Base-by-base conservation (phyloP, 2,797 vertebrate species). In the Necrosyrtes monachus region DNA sequence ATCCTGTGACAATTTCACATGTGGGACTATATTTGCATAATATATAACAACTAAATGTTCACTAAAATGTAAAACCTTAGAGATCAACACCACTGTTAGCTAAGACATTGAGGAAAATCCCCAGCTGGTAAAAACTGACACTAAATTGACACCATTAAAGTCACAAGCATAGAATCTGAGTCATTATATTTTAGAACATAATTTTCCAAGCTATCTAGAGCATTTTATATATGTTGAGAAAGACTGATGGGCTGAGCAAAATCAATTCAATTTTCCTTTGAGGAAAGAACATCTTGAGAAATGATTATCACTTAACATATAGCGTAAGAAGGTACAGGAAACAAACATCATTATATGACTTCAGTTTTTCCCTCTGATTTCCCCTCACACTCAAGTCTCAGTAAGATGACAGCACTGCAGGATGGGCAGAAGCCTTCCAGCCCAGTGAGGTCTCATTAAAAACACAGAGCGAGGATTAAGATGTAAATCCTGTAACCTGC, bases 401-500 rank as follows among this genome's bases (percentile, higher is more conserved):
- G 3, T 19, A 82, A 82, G 37, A 46, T 37, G 88, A 88, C 81
- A 88, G 82, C 87, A 24, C 74, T 72, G 74, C 0, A 0, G 69
- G 39, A 50, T 7, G 65, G 90, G 78, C 84, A 91, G 75, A 60
- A 92, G 63, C 62, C 54, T 91, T 72, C 60, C 75, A 85, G 82
- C 87, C 75, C 69, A 39, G n/a, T 7, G 79, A 88, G 79, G 81
- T 63, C 88, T 97, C 94, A 91, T 95, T 94, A 95, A 91, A 96
- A 95, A 41, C 50, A 31, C 50, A 73, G 84, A 85, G 62, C 0
- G 0, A 95, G 69, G 87, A 96, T 97, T 91, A 96, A 96, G 91
- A 91, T 81, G 78, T 92, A 96, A 97, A 92, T 96, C 89, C 78
- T 73, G 51, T 56, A 75, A 96, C 94, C 78, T 94, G 92, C 78